These are phyloP conservation scores for Pristionchus fissidentatus DNA, from an alignment of 2,888 invertebrate genomes.

Conservation along the genomic window DNA sequence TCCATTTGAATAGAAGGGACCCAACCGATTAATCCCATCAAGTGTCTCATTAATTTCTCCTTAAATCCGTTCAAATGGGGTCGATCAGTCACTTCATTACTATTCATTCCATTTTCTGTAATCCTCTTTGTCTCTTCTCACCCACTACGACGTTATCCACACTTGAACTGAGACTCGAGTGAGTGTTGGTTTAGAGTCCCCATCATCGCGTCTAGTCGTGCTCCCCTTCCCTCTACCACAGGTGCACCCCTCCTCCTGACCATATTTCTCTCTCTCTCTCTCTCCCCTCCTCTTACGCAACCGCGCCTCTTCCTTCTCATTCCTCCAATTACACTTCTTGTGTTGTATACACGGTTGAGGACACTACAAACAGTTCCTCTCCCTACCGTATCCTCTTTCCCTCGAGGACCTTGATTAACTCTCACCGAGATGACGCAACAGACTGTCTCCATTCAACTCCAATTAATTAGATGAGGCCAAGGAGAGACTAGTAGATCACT, in stretches of 20 bases:
- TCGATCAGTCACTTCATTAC: slow-evolving; percentile 7
- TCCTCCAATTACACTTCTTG: slow-evolving; percentile 23
- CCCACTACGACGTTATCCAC: background rate
- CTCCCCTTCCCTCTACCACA: background rate
- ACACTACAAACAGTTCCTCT: background rate
- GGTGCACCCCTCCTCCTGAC: background rate
- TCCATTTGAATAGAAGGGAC: background rate
- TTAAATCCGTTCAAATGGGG: background rate
- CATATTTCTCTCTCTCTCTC: slow-evolving; percentile 33
- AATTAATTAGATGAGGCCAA: background rate
- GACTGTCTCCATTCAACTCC: slow-evolving; percentile 2
- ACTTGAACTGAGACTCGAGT: background rate
- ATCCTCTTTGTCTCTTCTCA: background rate
- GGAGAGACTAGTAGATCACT: background rate
- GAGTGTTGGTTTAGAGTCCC: background rate
- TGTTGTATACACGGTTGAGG: slow-evolving; percentile 30
- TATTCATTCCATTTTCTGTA: background rate
- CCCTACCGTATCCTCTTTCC: background rate
- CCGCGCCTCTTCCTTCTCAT: background rate
- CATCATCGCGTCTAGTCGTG: background rate
- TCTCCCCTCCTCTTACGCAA: slow-evolving; percentile 34
- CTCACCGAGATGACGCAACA: slow-evolving; percentile 30
- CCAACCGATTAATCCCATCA: background rate
- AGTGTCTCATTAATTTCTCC: background rate
- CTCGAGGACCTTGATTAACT: background rate